Conservation (phyloP, 2,888 invertebrate genomes). For the Agapostemon virescens region DNA sequence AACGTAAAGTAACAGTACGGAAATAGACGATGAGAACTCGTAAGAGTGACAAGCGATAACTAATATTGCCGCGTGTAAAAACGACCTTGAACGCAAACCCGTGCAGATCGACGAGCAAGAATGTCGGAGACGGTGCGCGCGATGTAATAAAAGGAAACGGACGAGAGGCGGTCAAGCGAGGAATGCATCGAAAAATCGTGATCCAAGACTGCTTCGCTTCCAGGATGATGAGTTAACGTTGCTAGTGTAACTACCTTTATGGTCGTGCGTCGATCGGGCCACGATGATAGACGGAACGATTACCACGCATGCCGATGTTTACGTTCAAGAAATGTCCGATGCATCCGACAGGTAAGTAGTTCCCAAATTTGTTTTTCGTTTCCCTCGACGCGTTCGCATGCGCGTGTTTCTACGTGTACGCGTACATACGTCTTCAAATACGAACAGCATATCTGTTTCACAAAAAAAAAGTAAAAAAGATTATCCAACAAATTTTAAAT, state of each 20-base stretch:
- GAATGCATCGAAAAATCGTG: slow-evolving; percentile 32
- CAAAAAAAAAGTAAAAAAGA: too few species aligned
- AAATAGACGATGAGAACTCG: neutral
- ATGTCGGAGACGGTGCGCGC: slow-evolving; percentile 23
- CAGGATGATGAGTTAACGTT: slow-evolving; percentile 20
- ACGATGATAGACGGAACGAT: slow-evolving; percentile 74
- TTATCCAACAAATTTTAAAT: too few species aligned
- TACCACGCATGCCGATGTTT: slow-evolving; percentile 75
- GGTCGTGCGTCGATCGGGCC: slow-evolving; percentile 51
- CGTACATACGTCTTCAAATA: neutral
- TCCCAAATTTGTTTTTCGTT: neutral
- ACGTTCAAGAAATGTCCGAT: slow-evolving; percentile 68
- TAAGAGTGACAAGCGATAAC: slow-evolving; percentile 13
- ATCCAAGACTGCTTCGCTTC: slow-evolving; percentile 26
- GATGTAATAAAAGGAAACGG: slow-evolving; percentile 35
- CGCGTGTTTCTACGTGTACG: too few species aligned
- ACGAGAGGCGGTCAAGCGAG: slow-evolving; percentile 20
- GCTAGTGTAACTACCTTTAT: slow-evolving; percentile 23
- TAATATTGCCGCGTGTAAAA: slow-evolving; percentile 22
- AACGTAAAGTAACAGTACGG: neutral
- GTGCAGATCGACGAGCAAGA: slow-evolving; percentile 4
- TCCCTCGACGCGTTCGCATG: neutral
- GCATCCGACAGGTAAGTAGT: slow-evolving; percentile 73
- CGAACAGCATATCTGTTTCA: neutral
- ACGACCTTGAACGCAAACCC: slow-evolving; percentile 13